Evolutionary conservation across 2,888 invertebrate genomes (phyloP).

Genomic region (Lepetodrilus schrolli): DNA sequence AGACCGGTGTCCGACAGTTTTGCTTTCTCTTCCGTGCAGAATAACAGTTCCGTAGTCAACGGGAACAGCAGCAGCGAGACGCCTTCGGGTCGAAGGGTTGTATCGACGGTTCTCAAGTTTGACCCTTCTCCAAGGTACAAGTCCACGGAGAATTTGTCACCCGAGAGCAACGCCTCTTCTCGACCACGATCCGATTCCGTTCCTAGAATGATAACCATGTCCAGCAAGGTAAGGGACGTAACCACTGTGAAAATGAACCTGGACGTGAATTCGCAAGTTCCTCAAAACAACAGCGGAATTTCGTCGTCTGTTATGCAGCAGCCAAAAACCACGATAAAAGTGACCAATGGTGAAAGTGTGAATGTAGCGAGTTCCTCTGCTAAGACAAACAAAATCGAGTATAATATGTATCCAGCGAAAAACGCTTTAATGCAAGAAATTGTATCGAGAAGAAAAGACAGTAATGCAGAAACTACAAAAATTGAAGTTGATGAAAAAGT

Average conservation of each 20-base stretch:
- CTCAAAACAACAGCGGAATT: neutral
- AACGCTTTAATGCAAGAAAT: conserved; percentile 19
- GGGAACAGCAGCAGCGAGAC: neutral
- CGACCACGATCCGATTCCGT: neutral
- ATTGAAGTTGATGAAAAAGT: neutral
- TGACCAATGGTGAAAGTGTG: neutral
- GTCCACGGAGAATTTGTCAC: conserved; percentile 3
- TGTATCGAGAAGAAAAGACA: neutral
- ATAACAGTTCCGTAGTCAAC: neutral
- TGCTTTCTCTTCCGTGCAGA: neutral
- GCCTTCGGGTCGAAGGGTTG: neutral
- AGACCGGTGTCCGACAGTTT: conserved; percentile 7
- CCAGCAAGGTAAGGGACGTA: neutral
- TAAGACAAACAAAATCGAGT: conserved; percentile 3
- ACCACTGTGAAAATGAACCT: neutral
- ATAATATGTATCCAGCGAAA: conserved; percentile 3
- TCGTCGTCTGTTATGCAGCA: neutral
- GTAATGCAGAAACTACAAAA: neutral
- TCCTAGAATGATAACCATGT: neutral
- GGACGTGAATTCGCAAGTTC: neutral
- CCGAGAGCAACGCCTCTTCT: neutral
- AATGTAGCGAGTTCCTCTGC: neutral
- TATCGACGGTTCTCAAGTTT: conserved; percentile 10
- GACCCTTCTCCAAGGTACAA: conserved; percentile 9
- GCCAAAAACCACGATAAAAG: neutral